Percentiles rank a stretch among this genome's conserved stretches.
Conservation (phyloP, 1,140 invertebrate genomes). For the Bathynomus jamesi region DNA sequence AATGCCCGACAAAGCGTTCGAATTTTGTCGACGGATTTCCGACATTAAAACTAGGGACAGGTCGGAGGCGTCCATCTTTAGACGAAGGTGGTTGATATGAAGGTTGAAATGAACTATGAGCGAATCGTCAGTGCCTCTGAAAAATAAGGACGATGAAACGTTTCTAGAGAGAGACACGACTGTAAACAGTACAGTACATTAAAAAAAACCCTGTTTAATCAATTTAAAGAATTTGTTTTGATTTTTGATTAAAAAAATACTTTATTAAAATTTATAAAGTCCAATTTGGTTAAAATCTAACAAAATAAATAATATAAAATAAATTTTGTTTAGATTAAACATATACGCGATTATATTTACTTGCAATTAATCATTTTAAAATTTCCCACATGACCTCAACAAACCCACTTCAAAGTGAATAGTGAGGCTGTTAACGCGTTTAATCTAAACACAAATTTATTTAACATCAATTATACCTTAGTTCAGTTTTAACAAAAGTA, state of each 20-base stretch:
- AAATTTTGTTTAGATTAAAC: background rate
- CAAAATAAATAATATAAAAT: background rate
- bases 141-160: conserved; percentile 31
- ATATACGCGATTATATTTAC: no score
- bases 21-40: conserved; percentile 48
- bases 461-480: no score
- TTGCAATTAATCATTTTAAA: no score
- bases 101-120: conserved; percentile 64
- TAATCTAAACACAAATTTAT: background rate
- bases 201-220: background rate
- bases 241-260: background rate
- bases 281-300: background rate
- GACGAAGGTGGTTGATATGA: conserved; percentile 55
- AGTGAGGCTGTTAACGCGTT: no score
- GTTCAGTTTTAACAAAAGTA: no score
- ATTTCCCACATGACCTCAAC: no score
- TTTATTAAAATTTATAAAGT: background rate
- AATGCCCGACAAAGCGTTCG: conserved; percentile 41
- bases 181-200: background rate
- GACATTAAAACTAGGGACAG: conserved; percentile 51
- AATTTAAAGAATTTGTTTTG: background rate
- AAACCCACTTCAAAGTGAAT: no score
- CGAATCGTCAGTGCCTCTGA: conserved; percentile 55
- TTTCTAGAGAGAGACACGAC: background rate
- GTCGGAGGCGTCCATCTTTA: conserved; percentile 48